Percentiles rank a stretch among this genome's conserved stretches.
These are phyloP conservation scores for Pollenia labialis DNA, from an alignment of 2,888 invertebrate species.

Conservation along the genomic window DNA sequence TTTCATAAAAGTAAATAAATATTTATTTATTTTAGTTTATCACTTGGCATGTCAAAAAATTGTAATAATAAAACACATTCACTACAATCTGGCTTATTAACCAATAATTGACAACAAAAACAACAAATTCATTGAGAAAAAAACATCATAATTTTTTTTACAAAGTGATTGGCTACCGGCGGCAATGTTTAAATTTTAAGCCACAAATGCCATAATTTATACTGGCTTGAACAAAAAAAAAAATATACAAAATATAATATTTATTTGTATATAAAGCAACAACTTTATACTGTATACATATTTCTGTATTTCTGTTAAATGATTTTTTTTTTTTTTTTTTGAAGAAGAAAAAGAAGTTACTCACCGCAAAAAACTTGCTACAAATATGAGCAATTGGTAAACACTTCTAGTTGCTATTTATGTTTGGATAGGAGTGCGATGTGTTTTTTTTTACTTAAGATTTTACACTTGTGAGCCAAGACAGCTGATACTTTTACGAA, in stretches of 20 bases:
- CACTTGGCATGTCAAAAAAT: neutral
- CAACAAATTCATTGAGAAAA: neutral
- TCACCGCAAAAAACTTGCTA: slow-evolving; percentile 19
- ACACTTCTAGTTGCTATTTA: neutral
- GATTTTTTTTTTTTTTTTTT: neutral
- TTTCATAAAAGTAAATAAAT: slow-evolving; percentile 32
- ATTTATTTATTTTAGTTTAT: slow-evolving; percentile 36
- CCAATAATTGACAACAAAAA: slow-evolving; percentile 24
- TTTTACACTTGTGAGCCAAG: too few relatives aligned
- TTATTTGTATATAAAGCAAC: neutral
- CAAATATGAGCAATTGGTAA: neutral
- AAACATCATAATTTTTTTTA: slow-evolving; percentile 18
- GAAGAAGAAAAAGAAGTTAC: slow-evolving; percentile 10
- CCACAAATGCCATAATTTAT: slow-evolving; percentile 51
- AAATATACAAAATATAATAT: neutral
- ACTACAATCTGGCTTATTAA: neutral
- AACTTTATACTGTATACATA: neutral
- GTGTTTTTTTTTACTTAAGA: neutral
- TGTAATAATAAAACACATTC: neutral
- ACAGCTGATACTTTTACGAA: too few relatives aligned
- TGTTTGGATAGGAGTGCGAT: neutral
- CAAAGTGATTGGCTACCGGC: slow-evolving; percentile 45
- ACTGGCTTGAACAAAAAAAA: neutral
- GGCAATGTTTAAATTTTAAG: slow-evolving; percentile 43
- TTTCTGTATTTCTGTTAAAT: neutral